Evolutionary conservation across 2,113 vertebrate species (phyloP).

Genomic region (Taxidea taxus): DNA sequence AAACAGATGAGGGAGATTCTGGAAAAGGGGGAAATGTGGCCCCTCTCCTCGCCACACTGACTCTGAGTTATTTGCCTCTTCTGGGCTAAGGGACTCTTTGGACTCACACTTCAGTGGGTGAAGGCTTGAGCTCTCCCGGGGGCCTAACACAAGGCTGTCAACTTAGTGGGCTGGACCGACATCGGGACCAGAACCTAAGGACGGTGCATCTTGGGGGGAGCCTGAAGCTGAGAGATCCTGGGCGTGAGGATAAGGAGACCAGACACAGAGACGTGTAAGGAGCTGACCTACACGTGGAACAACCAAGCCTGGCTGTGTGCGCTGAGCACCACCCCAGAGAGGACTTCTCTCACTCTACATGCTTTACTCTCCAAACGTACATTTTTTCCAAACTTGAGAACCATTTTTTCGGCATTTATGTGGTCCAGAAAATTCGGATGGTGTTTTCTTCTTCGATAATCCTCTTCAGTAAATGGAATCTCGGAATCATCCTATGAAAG

Average conservation of each 20-base stretch:
- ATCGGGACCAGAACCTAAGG: not conserved
- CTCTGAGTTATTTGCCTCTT: not conserved
- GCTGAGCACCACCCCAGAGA: accelerated
- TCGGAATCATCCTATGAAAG: conserved; percentile 86
- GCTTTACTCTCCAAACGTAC: conserved; percentile 78
- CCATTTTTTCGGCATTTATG: conserved; percentile 89
- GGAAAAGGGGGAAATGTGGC: not conserved
- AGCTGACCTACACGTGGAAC: accelerated
- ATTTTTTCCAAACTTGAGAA: conserved; percentile 91
- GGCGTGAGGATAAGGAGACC: accelerated
- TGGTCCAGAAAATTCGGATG: conserved; percentile 90
- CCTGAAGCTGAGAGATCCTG: not conserved
- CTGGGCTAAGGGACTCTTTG: not conserved
- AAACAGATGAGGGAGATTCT: not conserved
- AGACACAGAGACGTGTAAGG: not conserved
- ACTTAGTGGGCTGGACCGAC: not conserved
- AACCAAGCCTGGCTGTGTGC: accelerated
- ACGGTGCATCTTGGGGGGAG: accelerated
- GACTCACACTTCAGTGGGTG: not conserved
- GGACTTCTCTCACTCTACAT: too few relatives aligned
- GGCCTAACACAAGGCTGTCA: not conserved
- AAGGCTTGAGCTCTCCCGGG: not conserved
- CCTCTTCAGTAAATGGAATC: conserved; percentile 88
- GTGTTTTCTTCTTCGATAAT: conserved; percentile 89
- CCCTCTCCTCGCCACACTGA: accelerated